Evolutionary conservation across 1,140 invertebrate genomes (phyloP).

Genomic region (Drosophila paulistorum): DNA sequence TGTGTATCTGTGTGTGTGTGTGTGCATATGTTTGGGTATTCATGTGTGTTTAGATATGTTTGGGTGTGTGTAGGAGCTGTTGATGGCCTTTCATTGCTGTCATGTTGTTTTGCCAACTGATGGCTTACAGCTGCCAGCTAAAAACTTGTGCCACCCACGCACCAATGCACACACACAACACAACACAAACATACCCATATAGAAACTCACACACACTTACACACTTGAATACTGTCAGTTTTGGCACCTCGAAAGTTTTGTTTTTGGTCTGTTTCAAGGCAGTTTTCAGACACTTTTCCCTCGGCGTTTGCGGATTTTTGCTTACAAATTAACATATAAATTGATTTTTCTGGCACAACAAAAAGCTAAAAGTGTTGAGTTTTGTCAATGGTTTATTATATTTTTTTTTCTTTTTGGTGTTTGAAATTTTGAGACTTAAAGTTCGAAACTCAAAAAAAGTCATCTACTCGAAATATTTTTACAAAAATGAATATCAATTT

Average conservation of each 20-base stretch:
- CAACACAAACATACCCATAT: conserved; percentile 10
- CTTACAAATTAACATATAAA: conserved; percentile 80
- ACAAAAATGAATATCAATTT: conserved; percentile 4
- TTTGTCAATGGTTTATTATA: conserved; percentile 50
- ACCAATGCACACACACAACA: conserved; percentile 18
- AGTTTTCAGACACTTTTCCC: conserved; percentile 50
- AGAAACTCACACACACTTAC: conserved; percentile 16
- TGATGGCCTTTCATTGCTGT: conserved; percentile 44
- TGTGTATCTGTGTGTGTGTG: conserved; percentile 11
- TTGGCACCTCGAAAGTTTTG: conserved; percentile 71
- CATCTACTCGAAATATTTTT: conserved; percentile 3
- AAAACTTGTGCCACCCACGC: conserved; percentile 50
- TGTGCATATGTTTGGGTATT: background rate
- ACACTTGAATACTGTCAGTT: conserved; percentile 68
- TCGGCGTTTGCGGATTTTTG: conserved; percentile 53
- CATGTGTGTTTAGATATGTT: conserved; percentile 4
- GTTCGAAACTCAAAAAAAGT: conserved; percentile 14
- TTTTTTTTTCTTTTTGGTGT: background rate
- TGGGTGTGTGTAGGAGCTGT: background rate
- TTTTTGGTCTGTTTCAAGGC: conserved; percentile 46
- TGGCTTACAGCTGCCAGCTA: conserved; percentile 63
- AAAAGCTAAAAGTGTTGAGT: conserved; percentile 52
- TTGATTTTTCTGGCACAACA: conserved; percentile 67
- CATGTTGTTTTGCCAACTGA: conserved; percentile 63
- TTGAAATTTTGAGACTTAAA: conserved; percentile 22